Evolutionary conservation across 2,113 vertebrate species (phyloP), one percentile per base, ranked within the genome.

Genomic region (Pollimyrus isidori): DNA sequence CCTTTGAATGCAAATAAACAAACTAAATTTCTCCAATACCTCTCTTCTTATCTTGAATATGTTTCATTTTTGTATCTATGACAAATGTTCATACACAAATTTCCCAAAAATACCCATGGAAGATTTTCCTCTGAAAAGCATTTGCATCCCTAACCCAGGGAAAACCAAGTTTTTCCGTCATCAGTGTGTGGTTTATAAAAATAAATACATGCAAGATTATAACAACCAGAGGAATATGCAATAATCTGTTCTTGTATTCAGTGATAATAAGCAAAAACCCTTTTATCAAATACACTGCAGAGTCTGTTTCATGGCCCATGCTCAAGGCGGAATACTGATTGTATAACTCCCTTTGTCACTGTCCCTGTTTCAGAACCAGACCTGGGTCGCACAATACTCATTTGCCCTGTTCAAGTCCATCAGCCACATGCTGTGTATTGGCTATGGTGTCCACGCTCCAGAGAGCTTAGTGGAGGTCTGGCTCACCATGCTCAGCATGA

Each of bases 401-500:
- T 99, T 99, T 0, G 96, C 98, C 1, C 95, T 99, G 90, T 99
- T 99, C 91, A 96, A 95, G 95, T 92, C 96, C 87, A 96, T 96
- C 95, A 96, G 96, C 87, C 96, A 96, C 91, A 96, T 96, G 96
- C 85, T 96, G 90, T 96, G 96, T 83, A 96, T 96, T 39, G 96
- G 96, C 42, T 99, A 99, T 0, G 98, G 98, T 7, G 97, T 97
- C 53, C 96, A 98, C 0, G 97, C 98, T 15, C 98, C 98, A 0
- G 97, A 97, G 89, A 96, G 97, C 92, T 95, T 97, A 95, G 97
- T 95, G 0, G 98, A 99, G 84, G 96, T 99, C 23, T 99, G 98
- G 98, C 97, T 99, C 87, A 99, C 98, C n/a, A 99, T 99, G 97
- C 73, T 97, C 90, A 99, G 98, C 62, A 99, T 99, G 98, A 98